Conservation (phyloP, 2,888 invertebrate genomes). For the Pachycephus smyrnensis region DNA sequence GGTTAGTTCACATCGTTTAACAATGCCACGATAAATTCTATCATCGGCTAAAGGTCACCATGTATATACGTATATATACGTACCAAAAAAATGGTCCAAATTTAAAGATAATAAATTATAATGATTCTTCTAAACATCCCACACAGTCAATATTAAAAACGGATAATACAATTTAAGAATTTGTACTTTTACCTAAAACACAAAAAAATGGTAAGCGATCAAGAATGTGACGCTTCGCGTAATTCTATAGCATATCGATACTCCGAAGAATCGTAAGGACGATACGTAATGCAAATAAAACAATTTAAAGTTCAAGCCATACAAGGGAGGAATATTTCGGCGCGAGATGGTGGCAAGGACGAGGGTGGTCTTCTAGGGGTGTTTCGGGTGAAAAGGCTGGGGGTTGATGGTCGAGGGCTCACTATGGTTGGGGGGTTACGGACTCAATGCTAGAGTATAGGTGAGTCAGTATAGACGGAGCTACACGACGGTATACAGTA, state of each 20-base stretch:
- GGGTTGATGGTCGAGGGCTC: not conserved
- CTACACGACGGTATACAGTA: not conserved
- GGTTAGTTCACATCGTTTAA: not conserved
- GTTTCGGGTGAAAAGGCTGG: constrained; percentile 3
- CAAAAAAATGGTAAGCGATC: not conserved
- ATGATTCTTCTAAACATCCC: not conserved
- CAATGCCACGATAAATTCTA: not conserved
- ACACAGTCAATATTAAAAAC: not conserved
- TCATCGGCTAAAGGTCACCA: not conserved
- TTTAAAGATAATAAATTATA: not conserved
- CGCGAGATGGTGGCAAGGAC: constrained; percentile 4
- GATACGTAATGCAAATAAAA: not conserved
- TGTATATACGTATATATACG: not conserved
- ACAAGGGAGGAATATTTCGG: constrained; percentile 1
- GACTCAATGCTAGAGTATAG: not conserved
- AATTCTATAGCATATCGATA: not conserved
- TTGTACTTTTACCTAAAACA: not conserved
- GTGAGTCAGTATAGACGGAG: not conserved
- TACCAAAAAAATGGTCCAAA: not conserved
- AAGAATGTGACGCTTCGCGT: not conserved
- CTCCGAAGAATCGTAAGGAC: not conserved
- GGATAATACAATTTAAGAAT: not conserved
- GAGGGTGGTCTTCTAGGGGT: constrained; percentile 1
- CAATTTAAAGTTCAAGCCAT: not conserved
- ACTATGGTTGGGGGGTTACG: constrained; percentile 23